These are phyloP conservation scores for Onychostruthus taczanowskii DNA, from an alignment of 2,113 vertebrate genomes.

Conservation along the genomic window DNA sequence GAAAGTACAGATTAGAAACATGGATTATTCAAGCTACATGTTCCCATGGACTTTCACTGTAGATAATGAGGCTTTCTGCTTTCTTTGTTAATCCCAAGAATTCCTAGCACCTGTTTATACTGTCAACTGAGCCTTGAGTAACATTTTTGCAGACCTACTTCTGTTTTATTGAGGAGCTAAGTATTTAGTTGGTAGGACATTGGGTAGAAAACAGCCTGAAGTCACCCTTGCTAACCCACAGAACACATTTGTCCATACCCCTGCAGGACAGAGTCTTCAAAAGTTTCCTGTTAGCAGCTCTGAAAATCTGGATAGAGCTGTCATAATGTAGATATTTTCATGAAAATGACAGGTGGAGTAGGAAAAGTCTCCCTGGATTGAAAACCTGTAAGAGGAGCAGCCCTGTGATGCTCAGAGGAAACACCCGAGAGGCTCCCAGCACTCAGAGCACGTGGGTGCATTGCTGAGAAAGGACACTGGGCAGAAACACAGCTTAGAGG, in stretches of 20 bases:
- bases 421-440: neutral
- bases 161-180: neutral
- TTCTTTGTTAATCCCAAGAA: neutral
- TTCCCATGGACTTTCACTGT: neutral
- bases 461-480: neutral
- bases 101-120: neutral
- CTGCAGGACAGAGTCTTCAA: neutral
- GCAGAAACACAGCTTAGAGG: neutral
- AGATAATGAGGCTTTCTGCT: neutral
- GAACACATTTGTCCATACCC: neutral
- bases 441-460: accelerated
- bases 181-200: neutral
- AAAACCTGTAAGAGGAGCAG: neutral
- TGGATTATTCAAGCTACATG: neutral
- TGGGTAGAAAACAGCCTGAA: neutral
- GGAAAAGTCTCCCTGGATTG: neutral
- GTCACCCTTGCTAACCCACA: neutral
- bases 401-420: neutral
- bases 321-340: neutral
- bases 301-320: neutral
- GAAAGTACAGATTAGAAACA: neutral
- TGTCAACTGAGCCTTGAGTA: neutral
- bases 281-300: neutral
- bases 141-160: neutral
- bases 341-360: neutral